A percentile compares a stretch with the other conserved stretches of the same genome.
Evolutionary conservation across 2,113 vertebrate genomes (phyloP).

Genomic region (Condylura cristata): DNA sequence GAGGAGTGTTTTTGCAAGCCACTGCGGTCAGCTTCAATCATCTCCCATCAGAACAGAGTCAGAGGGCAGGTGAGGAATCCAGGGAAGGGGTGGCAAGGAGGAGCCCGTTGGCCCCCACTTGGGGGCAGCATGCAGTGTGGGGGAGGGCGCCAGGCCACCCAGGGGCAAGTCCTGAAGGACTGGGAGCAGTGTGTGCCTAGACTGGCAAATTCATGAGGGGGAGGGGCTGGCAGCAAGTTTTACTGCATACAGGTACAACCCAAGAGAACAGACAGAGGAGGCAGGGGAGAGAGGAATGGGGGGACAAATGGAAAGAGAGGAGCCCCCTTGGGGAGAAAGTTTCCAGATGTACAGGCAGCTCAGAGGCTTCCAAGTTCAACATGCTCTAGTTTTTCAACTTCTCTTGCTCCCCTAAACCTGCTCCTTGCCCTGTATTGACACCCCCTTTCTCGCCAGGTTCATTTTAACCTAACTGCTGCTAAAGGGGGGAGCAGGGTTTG

Average conservation of each 20-base stretch:
- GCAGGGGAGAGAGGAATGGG: not conserved
- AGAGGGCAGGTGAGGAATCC: not conserved
- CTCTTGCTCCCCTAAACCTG: not conserved
- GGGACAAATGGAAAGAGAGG: not conserved
- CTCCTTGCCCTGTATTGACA: not conserved
- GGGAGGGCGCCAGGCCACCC: not conserved
- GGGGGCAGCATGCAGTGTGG: not conserved
- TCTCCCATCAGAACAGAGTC: not conserved
- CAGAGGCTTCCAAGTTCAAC: not conserved
- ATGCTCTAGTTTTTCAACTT: not conserved
- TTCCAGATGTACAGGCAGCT: not conserved
- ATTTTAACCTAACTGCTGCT: not conserved
- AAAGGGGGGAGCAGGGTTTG: not conserved
- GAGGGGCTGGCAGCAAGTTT: slow-evolving; percentile 28
- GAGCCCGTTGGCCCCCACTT: not conserved
- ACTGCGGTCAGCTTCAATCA: not conserved
- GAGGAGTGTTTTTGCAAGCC: not conserved
- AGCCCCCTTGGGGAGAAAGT: not conserved
- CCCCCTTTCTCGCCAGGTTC: not conserved
- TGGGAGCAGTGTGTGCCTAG: not conserved
- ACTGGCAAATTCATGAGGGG: not conserved
- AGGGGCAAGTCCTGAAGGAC: not conserved
- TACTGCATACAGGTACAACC: not conserved
- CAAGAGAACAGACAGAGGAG: not conserved
- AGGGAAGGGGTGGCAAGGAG: not conserved